Evolutionary conservation across 2,888 invertebrate species (phyloP).

Genomic region (Xanthorhoe spadicearia): DNA sequence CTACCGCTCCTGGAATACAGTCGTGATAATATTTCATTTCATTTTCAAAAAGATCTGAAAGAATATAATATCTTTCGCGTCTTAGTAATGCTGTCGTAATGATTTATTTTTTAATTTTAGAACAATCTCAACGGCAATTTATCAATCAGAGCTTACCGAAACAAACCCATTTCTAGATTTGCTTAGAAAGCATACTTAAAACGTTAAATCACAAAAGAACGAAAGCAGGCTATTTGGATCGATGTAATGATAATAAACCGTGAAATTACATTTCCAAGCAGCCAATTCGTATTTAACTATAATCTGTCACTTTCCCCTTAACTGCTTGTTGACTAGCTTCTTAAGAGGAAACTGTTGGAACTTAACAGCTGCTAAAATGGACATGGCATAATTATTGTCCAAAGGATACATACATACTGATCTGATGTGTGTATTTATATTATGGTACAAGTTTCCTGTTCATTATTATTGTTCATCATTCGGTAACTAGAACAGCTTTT

Average conservation of each 20-base stretch:
- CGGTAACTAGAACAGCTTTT: background rate
- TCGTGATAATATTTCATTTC: no score
- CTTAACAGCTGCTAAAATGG: constrained; percentile 1
- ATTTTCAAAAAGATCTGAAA: no score
- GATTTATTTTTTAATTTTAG: background rate
- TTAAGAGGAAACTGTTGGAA: constrained; percentile 14
- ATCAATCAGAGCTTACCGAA: background rate
- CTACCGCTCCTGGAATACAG: no score
- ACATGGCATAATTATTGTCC: background rate
- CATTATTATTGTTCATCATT: background rate
- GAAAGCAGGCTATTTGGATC: constrained; percentile 42
- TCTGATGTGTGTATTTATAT: background rate
- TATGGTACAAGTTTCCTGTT: background rate
- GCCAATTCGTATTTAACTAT: constrained; percentile 39
- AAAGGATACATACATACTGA: background rate
- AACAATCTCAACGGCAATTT: background rate
- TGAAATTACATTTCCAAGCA: constrained; percentile 59
- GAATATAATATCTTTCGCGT: no score
- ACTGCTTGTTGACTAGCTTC: constrained; percentile 25
- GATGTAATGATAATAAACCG: constrained; percentile 52
- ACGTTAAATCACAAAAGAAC: constrained; percentile 27
- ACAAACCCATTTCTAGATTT: background rate
- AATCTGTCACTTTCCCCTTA: constrained; percentile 42
- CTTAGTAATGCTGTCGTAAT: no score
- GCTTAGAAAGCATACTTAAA: constrained; percentile 9